These are phyloP conservation scores for Macropis europaea DNA, from an alignment of 2,888 invertebrate genomes.

Conservation along the genomic window DNA sequence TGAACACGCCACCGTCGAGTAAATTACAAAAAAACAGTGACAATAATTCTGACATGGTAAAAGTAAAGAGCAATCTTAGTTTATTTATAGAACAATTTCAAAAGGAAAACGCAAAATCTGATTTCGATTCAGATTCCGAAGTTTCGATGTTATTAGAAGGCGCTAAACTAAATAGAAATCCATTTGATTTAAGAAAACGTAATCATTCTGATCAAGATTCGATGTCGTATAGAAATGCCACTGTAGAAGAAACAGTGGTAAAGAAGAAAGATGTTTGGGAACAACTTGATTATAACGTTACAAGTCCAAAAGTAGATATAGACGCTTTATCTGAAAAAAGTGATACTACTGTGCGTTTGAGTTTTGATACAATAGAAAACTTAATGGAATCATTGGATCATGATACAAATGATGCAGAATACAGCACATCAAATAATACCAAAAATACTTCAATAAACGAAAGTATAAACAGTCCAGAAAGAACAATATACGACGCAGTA, in stretches of 20 bases:
- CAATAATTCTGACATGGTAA: conserved; percentile 25
- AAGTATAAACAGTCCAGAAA: neutral
- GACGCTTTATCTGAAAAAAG: conserved; percentile 7
- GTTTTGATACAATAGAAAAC: neutral
- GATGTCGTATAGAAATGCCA: neutral
- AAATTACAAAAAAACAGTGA: conserved; percentile 32
- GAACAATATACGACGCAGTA: neutral
- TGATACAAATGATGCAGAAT: neutral
- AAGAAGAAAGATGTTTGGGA: conserved; percentile 23
- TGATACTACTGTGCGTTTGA: neutral
- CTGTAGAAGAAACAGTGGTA: neutral
- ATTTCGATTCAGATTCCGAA: conserved; percentile 59
- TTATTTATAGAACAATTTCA: conserved; percentile 68
- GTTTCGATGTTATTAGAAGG: conserved; percentile 13
- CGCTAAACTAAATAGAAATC: conserved; percentile 55
- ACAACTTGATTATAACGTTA: conserved; percentile 6
- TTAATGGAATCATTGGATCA: neutral
- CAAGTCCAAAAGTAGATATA: neutral
- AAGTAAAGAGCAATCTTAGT: conserved; percentile 64
- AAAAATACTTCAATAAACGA: neutral
- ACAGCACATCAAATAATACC: neutral
- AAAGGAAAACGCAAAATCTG: conserved; percentile 60
- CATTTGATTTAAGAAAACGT: conserved; percentile 52
- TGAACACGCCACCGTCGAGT: conserved; percentile 28
- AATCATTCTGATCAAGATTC: conserved; percentile 6